These are phyloP conservation scores for Morone chrysops DNA, from an alignment of 2,113 vertebrate species.

Conservation along the genomic window DNA sequence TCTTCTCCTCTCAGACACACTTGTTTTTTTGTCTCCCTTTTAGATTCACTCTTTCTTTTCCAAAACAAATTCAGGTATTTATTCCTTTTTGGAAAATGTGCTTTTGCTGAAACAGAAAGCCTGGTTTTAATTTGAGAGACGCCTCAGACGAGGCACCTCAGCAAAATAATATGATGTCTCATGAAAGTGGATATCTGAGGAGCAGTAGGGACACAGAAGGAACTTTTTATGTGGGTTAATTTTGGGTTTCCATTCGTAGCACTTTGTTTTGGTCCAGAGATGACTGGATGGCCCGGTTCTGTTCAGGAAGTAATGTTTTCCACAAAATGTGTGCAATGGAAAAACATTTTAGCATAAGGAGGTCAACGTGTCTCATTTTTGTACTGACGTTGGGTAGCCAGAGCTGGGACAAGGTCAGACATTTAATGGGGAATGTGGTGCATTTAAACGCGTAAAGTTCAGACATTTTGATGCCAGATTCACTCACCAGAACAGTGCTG, in stretches of 20 bases:
- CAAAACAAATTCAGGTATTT: constrained; percentile 9
- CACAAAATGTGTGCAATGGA: not conserved
- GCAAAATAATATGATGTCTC: constrained; percentile 19
- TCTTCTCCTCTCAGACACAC: not conserved
- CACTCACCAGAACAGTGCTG: not conserved
- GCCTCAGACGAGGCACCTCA: not conserved
- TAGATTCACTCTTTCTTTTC: not conserved
- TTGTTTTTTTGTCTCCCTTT: not conserved
- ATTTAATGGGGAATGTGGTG: not conserved
- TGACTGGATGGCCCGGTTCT: not conserved
- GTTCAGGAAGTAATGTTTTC: constrained; percentile 7
- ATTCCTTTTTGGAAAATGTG: not conserved
- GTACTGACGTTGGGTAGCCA: not conserved
- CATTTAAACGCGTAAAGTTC: not conserved
- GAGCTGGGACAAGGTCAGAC: constrained; percentile 1
- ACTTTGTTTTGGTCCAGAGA: constrained; percentile 10
- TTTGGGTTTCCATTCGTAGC: not conserved
- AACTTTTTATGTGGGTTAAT: not conserved
- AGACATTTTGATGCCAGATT: not conserved
- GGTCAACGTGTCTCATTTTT: not conserved
- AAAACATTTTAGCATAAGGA: not conserved
- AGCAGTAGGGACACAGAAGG: constrained; percentile 7
- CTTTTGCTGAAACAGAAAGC: not conserved
- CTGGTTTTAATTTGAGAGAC: constrained; percentile 35
- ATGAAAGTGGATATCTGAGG: not conserved